Percentiles rank a stretch among this genome's conserved stretches.
These are phyloP conservation scores for Diorhabda sublineata DNA, from an alignment of 1,140 invertebrate genomes.

Conservation along the genomic window DNA sequence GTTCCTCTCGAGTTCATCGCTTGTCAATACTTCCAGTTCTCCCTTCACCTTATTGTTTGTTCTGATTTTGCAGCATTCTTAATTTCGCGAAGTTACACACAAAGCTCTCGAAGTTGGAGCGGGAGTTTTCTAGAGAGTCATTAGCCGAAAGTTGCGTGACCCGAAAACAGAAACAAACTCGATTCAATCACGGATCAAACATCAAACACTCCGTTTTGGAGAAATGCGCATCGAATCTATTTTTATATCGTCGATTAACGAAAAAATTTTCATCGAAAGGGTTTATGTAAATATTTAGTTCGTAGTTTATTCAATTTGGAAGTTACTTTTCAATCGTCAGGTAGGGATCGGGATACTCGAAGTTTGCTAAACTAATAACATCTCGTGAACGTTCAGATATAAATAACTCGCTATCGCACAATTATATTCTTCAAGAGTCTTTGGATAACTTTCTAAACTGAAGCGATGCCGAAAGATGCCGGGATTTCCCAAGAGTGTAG, in stretches of 20 bases:
- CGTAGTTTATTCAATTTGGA: too few relatives aligned
- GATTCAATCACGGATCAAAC: conserved; percentile 11
- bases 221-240: background rate
- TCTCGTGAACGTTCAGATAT: background rate
- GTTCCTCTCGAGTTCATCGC: too few relatives aligned
- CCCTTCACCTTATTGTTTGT: background rate
- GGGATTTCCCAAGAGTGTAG: background rate
- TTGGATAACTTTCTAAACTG: conserved; percentile 6
- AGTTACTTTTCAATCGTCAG: too few relatives aligned
- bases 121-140: conserved; percentile 5
- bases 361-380: background rate
- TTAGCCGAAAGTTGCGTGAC: conserved; percentile 10
- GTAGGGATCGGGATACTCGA: background rate
- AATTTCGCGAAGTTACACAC: background rate
- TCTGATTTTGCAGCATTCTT: background rate
- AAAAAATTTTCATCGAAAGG: too few relatives aligned
- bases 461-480: conserved; percentile 1
- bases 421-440: background rate
- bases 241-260: too few relatives aligned
- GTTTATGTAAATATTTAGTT: too few relatives aligned
- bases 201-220: background rate
- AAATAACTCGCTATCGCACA: background rate
- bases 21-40: too few relatives aligned
- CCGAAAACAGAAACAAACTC: conserved; percentile 9
- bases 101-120: background rate